phyloP scores from a whole-genome alignment of 1,140 invertebrate genomes.

The Aphaenogaster ashmeadi region DNA sequence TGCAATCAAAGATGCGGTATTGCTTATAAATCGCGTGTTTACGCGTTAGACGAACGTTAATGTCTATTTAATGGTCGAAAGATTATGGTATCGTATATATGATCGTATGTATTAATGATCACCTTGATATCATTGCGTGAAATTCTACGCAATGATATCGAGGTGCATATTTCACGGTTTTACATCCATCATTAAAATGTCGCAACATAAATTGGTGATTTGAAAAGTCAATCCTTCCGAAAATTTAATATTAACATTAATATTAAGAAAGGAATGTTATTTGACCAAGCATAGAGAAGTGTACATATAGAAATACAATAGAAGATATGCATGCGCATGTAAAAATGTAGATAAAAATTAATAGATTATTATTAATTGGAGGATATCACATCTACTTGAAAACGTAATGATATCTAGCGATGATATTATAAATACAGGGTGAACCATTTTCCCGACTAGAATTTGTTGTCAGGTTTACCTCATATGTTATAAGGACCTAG shows the following conservation, averaged over 20 bases:
- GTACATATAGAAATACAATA: not conserved
- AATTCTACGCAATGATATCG: not conserved
- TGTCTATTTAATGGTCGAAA: not conserved
- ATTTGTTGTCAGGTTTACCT: too few relatives aligned
- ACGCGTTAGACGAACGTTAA: slow-evolving; percentile 20
- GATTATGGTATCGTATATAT: slow-evolving; percentile 4
- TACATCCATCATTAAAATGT: not conserved
- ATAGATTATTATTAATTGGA: not conserved
- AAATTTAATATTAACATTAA: not conserved
- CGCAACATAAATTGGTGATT: not conserved
- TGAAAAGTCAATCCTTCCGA: not conserved
- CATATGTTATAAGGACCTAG: too few relatives aligned
- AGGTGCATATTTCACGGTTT: not conserved
- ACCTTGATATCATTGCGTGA: not conserved
- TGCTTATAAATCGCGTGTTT: slow-evolving; percentile 32
- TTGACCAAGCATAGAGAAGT: not conserved
- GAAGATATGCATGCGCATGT: not conserved
- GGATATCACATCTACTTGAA: not conserved
- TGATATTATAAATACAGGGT: too few relatives aligned
- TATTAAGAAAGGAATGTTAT: not conserved
- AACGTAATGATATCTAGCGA: not conserved
- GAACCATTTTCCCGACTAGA: too few relatives aligned
- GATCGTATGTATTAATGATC: slow-evolving; percentile 8
- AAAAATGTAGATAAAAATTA: not conserved
- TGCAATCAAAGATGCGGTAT: not conserved